A percentile compares a stretch with the other conserved stretches of the same genome.
Conservation (phyloP, 2,797 vertebrate genomes). For the Columba guinea region DNA sequence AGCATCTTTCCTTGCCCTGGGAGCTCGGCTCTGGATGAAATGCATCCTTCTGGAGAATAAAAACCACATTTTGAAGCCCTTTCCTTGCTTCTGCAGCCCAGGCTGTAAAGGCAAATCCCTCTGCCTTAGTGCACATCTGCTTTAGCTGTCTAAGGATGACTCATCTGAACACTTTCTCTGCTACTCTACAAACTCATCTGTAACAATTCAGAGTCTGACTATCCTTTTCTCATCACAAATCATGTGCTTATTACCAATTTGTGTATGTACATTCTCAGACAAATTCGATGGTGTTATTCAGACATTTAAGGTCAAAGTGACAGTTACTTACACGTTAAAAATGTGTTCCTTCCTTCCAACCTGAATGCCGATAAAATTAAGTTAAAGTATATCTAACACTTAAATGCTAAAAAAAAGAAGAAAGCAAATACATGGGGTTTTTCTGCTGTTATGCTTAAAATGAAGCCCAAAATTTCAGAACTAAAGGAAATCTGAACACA, state of each 20-base stretch:
- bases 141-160: background rate
- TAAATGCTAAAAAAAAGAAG: background rate
- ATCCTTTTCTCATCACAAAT: background rate
- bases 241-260: background rate
- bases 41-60: conserved; percentile 2
- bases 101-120: background rate
- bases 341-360: background rate
- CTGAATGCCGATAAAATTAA: background rate
- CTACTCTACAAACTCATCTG: background rate
- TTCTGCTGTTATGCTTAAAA: background rate
- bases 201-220: background rate
- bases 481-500: background rate
- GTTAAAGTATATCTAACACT: background rate
- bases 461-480: background rate
- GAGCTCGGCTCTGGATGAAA: background rate
- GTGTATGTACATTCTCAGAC: background rate
- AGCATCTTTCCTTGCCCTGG: conserved; percentile 40
- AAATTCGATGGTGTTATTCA: background rate
- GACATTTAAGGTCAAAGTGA: background rate
- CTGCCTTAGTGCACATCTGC: background rate
- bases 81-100: background rate
- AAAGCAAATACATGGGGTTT: background rate
- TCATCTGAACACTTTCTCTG: background rate
- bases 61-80: background rate
- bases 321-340: background rate